These are phyloP conservation scores for Leptodactylus fuscus DNA, from an alignment of 2,113 vertebrate genomes.

Conservation along the genomic window DNA sequence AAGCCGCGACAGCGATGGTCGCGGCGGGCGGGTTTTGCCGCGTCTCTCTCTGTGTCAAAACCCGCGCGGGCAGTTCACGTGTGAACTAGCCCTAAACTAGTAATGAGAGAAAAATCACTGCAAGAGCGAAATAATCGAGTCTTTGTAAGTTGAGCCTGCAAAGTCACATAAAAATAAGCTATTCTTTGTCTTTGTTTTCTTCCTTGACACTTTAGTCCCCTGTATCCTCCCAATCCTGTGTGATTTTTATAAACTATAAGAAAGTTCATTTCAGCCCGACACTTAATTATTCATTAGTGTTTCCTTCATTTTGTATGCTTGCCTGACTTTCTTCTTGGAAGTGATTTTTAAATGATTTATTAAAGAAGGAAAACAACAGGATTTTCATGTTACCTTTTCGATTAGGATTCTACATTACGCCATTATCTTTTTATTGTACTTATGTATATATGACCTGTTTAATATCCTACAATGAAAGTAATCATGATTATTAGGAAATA, in stretches of 20 bases:
- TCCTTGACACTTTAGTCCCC: neutral
- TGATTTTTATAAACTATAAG: constrained; percentile 1
- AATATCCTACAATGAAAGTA: neutral
- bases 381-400: constrained; percentile 12
- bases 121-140: no score
- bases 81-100: no score
- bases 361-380: constrained; percentile 15
- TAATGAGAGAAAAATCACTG: no score
- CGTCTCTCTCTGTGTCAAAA: no score
- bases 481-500: neutral
- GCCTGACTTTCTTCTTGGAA: constrained; percentile 24
- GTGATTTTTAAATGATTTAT: constrained; percentile 43
- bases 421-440: neutral
- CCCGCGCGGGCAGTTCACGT: no score
- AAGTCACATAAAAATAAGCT: neutral
- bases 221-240: neutral
- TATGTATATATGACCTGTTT: neutral
- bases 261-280: constrained; percentile 15
- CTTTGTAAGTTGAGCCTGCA: no score
- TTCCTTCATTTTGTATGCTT: constrained; percentile 16
- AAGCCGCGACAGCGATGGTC: no score
- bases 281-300: constrained; percentile 39
- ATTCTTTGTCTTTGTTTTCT: neutral
- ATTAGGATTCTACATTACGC: no score
- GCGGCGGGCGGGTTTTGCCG: no score